Percentiles rank a stretch among this genome's conserved stretches.
phyloP scores from a whole-genome alignment of 2,113 vertebrate species.

The Bothrops jararaca region DNA sequence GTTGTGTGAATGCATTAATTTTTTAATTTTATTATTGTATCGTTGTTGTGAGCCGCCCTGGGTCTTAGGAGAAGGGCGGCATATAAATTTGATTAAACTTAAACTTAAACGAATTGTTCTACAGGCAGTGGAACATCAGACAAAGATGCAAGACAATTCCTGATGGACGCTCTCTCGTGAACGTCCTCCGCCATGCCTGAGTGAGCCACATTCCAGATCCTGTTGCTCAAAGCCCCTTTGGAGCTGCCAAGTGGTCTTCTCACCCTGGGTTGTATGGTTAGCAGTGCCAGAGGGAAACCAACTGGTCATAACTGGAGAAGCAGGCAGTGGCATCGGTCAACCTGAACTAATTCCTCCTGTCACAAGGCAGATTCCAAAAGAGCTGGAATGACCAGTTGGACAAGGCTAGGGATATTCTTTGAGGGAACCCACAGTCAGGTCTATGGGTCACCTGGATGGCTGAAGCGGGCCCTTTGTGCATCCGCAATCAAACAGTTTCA shows the following conservation, averaged over 20 bases:
- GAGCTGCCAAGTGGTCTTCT: constrained; percentile 58
- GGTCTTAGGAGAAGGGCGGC: too few relatives aligned
- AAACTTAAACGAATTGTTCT: too few relatives aligned
- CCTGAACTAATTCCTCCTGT: constrained; percentile 56
- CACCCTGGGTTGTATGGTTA: constrained; percentile 37
- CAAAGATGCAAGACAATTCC: background rate
- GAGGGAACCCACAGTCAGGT: background rate
- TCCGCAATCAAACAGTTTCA: too few relatives aligned
- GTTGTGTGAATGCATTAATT: too few relatives aligned
- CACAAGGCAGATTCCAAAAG: constrained; percentile 55
- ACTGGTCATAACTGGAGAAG: constrained; percentile 59
- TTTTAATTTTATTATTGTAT: too few relatives aligned
- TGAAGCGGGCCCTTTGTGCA: too few relatives aligned
- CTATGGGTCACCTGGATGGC: too few relatives aligned
- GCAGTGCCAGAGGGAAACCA: constrained; percentile 60
- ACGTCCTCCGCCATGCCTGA: background rate
- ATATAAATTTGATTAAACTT: too few relatives aligned
- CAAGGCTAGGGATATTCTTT: rapidly evolving
- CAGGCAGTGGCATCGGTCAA: constrained; percentile 62
- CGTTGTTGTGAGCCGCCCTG: too few relatives aligned
- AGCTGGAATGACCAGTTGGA: constrained; percentile 18
- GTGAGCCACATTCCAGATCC: background rate
- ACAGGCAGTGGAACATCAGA: too few relatives aligned
- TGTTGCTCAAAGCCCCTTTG: constrained; percentile 37
- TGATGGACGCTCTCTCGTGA: too few relatives aligned